Conservation (phyloP, 2,797 vertebrate genomes). For the Thaleichthys pacificus region DNA sequence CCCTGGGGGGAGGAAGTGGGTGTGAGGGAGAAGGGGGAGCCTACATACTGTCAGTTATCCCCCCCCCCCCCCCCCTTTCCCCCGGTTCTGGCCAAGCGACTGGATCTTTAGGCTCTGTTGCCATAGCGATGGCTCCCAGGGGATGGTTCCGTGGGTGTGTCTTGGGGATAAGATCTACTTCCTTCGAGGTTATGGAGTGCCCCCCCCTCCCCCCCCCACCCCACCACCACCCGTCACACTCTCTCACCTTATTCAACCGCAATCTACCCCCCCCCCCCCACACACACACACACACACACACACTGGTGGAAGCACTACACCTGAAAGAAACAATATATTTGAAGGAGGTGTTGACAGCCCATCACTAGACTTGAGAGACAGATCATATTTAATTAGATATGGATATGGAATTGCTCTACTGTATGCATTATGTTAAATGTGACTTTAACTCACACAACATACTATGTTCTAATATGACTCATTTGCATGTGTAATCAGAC, state of each 20-base stretch:
- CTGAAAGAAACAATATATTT: neutral
- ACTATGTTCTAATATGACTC: no score
- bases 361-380: neutral
- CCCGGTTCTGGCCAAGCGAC: constrained; percentile 39
- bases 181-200: constrained; percentile 48
- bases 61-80: constrained; percentile 17
- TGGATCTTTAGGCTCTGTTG: constrained; percentile 45
- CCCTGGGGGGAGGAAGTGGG: neutral
- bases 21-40: neutral
- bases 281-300: no score
- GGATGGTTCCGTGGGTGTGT: constrained; percentile 47
- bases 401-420: constrained; percentile 1
- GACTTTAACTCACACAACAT: neutral
- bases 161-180: constrained; percentile 55
- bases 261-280: no score
- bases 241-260: neutral
- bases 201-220: neutral
- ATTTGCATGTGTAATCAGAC: no score
- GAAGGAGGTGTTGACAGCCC: neutral
- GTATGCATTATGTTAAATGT: neutral
- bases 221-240: neutral
- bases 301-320: neutral
- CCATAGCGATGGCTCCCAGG: constrained; percentile 61
- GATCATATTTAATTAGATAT: constrained; percentile 35
- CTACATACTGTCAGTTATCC: neutral